Evolutionary conservation across 2,797 vertebrate species (phyloP).

Genomic region (Triplophysa bombifrons): DNA sequence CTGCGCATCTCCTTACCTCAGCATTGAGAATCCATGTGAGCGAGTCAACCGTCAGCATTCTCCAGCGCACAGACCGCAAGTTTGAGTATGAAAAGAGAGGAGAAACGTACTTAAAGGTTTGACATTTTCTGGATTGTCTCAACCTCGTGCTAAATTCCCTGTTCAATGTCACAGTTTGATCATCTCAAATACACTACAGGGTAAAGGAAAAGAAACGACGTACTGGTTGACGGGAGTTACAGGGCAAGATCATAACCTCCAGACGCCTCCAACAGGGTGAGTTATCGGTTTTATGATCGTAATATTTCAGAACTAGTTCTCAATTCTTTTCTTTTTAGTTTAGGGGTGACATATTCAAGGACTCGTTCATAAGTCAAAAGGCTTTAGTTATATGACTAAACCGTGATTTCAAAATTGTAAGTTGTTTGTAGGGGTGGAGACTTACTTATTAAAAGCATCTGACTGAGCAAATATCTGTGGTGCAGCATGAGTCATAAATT

Average conservation of each 20-base stretch:
- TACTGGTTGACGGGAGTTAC: conserved; percentile 92
- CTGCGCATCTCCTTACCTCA: conserved; percentile 55
- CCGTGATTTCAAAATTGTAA: no score
- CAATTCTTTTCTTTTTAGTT: not conserved
- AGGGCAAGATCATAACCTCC: conserved; percentile 84
- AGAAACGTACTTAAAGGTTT: conserved; percentile 91
- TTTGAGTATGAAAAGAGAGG: conserved; percentile 90
- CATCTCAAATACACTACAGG: conserved; percentile 70
- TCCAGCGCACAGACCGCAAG: conserved; percentile 88
- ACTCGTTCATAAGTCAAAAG: no score
- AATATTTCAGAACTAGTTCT: not conserved
- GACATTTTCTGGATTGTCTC: not conserved
- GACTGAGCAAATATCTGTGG: no score
- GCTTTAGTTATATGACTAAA: no score
- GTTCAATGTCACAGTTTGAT: not conserved
- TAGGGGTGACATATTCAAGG: no score
- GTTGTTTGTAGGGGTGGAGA: no score
- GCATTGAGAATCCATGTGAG: conserved; percentile 93
- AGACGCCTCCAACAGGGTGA: conserved; percentile 90
- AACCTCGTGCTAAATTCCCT: not conserved
- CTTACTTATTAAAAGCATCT: no score
- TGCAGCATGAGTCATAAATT: no score
- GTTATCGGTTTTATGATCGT: conserved; percentile 56
- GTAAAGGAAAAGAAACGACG: conserved; percentile 90
- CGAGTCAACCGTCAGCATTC: conserved; percentile 87